Percentiles rank a stretch among this genome's conserved stretches.
Conservation (phyloP, 2,888 invertebrate species). For the Saturnia japonica region DNA sequence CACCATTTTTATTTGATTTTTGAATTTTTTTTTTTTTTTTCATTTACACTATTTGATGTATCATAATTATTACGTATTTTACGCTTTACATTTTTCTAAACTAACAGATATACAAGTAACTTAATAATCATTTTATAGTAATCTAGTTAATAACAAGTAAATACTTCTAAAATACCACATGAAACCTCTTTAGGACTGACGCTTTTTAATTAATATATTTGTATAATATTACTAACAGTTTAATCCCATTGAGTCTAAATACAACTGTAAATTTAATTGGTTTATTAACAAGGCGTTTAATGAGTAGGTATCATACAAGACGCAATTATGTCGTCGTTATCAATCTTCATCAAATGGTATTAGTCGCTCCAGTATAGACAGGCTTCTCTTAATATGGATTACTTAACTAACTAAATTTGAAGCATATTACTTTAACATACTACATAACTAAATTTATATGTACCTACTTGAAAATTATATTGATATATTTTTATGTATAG, state of each 20-base stretch:
- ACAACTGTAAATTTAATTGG: constrained; percentile 19
- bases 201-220: background rate
- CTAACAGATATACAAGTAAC: background rate
- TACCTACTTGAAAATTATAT: background rate
- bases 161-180: background rate
- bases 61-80: too few species aligned
- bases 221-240: constrained; percentile 2
- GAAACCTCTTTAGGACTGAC: background rate
- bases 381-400: constrained; percentile 15
- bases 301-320: constrained; percentile 15
- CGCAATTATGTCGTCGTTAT: constrained; percentile 17
- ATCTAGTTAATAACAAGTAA: background rate
- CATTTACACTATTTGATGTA: too few species aligned
- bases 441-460: background rate
- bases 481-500: background rate
- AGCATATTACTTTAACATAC: background rate
- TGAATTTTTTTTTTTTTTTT: too few species aligned
- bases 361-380: constrained; percentile 8
- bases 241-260: constrained; percentile 17
- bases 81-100: too few species aligned
- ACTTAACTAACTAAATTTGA: background rate
- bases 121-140: background rate
- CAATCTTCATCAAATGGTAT: constrained; percentile 20
- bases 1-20: too few species aligned
- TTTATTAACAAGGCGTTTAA: constrained; percentile 19